Evolutionary conservation across 2,888 invertebrate genomes (phyloP), one percentile per base, ranked within the genome.

Genomic region (Caradrina kadenii): DNA sequence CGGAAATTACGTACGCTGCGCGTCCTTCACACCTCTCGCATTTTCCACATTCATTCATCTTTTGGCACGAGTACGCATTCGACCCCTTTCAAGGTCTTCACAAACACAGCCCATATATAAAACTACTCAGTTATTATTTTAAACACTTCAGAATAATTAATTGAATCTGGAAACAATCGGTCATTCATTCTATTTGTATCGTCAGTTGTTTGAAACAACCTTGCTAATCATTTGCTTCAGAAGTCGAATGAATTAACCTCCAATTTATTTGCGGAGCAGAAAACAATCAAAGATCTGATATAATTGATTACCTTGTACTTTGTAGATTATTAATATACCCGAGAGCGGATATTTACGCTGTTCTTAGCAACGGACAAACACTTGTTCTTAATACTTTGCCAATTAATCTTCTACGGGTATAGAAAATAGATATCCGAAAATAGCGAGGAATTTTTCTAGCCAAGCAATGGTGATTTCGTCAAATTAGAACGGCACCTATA

Each of bases 251-350:
- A 81, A 83, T 82, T 76, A 76, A 81, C 76, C 70, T 61, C 54
- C 67, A 73, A 80, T 82, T 78, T 63, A 75, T 78, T 83, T 63
- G 73, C 70, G 49, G 58, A 62, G 67, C 72, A 69, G 76, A 79
- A 79, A 84, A 75, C 73, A 80, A 83, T 80, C 74, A 59, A 59
- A 60, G 61, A 65, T 58, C 71, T 58, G 50, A 39, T 53, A 60
- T 82, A 84, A 82, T 80, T 84, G 68, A 83, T 83, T 71, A 76
- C 78, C 78, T 77, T 62, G 39, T 62, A 68, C 62, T 66, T 73
- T 58, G 65, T 22, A 60, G 72, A 67, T 76, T 80, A 83, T 73
- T 84, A 82, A 79, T 80, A 76, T 26, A 58, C 48, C n/a, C n/a
- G 55, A 64, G 21, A 49, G 21, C 56, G 56, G 48, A 58, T 71